These are phyloP conservation scores for Nomada ferruginata DNA, from an alignment of 2,888 invertebrate species.

Conservation along the genomic window DNA sequence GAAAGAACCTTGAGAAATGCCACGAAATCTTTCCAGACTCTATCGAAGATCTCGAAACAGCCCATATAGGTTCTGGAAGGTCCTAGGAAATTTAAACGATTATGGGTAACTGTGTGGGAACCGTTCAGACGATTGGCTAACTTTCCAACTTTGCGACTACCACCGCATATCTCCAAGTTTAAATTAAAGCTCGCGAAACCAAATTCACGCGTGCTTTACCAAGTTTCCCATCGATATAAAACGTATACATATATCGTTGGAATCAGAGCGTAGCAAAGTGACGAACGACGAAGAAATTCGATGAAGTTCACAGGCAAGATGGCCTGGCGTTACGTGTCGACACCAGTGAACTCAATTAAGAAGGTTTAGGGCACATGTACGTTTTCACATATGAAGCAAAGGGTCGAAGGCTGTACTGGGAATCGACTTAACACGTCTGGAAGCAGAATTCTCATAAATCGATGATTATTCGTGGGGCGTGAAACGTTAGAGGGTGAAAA, in stretches of 20 bases:
- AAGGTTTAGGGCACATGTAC: conserved; percentile 29
- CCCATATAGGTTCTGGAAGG: not conserved
- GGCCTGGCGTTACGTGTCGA: conserved; percentile 35
- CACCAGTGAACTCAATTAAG: conserved; percentile 35
- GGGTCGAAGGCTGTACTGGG: not conserved
- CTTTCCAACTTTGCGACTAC: conserved; percentile 36
- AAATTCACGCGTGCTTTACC: not conserved
- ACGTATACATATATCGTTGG: too few species aligned
- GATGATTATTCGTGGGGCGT: conserved; percentile 23
- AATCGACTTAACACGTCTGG: not conserved
- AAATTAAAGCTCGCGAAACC: conserved; percentile 38
- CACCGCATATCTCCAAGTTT: conserved; percentile 9
- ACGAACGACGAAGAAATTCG: conserved; percentile 70
- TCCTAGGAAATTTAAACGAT: conserved; percentile 29
- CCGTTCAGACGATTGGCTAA: conserved; percentile 31
- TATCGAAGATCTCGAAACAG: conserved; percentile 16
- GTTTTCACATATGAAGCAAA: conserved; percentile 31
- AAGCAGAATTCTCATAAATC: conserved; percentile 18
- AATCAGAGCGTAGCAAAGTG: conserved; percentile 23
- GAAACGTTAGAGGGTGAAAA: not conserved
- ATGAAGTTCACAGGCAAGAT: conserved; percentile 54
- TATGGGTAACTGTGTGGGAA: not conserved
- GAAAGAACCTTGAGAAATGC: not conserved
- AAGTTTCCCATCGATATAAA: not conserved
- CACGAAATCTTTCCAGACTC: not conserved